Evolutionary conservation across 2,888 invertebrate species (phyloP), one percentile per base, ranked within the genome.

Genomic region (Polymixis lichenea): DNA sequence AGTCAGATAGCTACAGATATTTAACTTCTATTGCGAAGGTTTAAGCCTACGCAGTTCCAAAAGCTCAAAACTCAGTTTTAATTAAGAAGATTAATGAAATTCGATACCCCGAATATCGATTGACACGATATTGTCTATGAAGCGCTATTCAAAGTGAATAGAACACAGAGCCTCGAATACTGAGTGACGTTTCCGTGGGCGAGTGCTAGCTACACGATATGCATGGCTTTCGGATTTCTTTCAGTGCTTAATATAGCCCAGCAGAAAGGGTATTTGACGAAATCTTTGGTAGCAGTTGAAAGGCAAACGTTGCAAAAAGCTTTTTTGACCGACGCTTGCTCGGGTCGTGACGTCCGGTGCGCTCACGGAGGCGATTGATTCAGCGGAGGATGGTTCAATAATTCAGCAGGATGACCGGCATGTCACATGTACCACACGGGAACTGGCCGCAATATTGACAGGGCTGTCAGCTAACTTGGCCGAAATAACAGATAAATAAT

Each of bases 381-480:
- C 90, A 86, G 84, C 86, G 83, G 87, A 85, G 88, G 83, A 81
- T 83, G 87, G 86, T 90, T 93, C 89, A 94, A 94, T 95, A 94
- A 94, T 94, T 94, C 90, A 95, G 88, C 77, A 88, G 91, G 89
- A 88, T 89, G 90, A 88, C 89, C 86, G 87, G 76, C 69, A 80
- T 74, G 79, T 77, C 78, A 65, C 75, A 81, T 75, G 77, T 84
- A 70, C 72, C 72, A 71, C 69, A 53, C 78, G 65, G 76, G 70
- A 79, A 78, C 72, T 71, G 69, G 64, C 73, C 68, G 69, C 64
- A 46, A 72, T 80, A 80, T 80, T 80, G 80, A 83, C 81, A 78
- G 75, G 72, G 67, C 49, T 77, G 80, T 80, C 78, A 74, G 49
- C 74, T 64, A 72, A 72, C 68, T 72, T 71, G 62, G 38, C 68